phyloP scores from a whole-genome alignment of 1,140 invertebrate genomes.

The Argopecten irradians region DNA sequence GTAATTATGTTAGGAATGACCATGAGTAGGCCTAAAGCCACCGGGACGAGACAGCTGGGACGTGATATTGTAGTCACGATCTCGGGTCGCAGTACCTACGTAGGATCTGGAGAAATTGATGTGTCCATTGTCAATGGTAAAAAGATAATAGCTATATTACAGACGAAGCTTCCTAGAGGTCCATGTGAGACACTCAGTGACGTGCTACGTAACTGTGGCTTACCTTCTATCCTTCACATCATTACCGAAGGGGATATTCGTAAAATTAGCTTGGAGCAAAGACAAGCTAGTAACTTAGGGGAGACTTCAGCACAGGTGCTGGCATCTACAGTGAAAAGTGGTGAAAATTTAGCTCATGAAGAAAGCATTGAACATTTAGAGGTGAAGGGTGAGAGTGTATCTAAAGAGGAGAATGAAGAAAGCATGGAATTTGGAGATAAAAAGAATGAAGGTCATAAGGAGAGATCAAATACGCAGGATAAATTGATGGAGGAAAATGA shows the following conservation, averaged over 20 bases:
- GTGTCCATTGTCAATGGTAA: background rate
- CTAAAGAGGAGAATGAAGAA: background rate
- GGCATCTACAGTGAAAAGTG: background rate
- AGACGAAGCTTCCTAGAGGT: background rate
- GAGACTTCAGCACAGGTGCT: background rate
- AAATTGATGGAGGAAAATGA: background rate
- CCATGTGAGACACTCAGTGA: conserved; percentile 2
- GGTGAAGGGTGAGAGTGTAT: background rate
- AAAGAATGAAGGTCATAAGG: background rate
- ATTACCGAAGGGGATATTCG: background rate
- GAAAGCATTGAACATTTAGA: background rate
- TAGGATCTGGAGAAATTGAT: background rate
- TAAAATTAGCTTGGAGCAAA: background rate
- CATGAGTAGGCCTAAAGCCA: background rate
- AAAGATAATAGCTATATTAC: background rate
- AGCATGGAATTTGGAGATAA: background rate
- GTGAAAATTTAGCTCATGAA: background rate
- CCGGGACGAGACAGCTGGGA: background rate
- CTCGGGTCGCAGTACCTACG: background rate
- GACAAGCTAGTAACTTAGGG: background rate
- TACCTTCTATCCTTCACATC: background rate
- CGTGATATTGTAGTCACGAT: background rate
- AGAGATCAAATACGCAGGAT: background rate
- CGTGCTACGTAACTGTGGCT: background rate
- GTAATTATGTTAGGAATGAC: background rate